Evolutionary conservation across 2,797 vertebrate genomes (phyloP).

Genomic region (Tauraco hartlaubi): DNA sequence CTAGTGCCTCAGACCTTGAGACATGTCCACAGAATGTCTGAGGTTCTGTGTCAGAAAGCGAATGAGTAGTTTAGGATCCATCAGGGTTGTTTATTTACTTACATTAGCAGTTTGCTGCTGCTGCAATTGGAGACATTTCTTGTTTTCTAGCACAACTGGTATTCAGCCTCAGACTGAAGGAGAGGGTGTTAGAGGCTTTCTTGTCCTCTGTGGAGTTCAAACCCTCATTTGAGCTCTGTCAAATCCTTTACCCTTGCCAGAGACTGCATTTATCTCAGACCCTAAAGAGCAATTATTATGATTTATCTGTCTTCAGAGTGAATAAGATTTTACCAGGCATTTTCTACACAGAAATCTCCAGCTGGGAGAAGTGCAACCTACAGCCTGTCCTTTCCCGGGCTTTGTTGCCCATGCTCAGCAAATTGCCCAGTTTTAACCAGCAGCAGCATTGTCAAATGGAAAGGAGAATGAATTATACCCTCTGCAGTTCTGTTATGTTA

Average conservation of each 20-base stretch:
- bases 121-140: background rate
- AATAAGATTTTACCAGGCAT: slow-evolving; percentile 41
- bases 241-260: slow-evolving; percentile 49
- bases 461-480: background rate
- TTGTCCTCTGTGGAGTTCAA: slow-evolving; percentile 12
- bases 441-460: background rate
- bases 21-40: background rate
- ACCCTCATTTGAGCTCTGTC: background rate
- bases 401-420: background rate
- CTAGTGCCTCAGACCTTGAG: background rate
- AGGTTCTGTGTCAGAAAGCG: background rate
- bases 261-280: slow-evolving; percentile 43
- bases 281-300: slow-evolving; percentile 30
- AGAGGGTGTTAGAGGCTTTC: slow-evolving; percentile 13
- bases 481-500: background rate
- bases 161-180: background rate
- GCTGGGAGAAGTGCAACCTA: background rate
- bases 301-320: slow-evolving; percentile 36
- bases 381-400: background rate
- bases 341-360: slow-evolving; percentile 39
- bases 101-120: background rate
- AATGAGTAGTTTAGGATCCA: background rate
- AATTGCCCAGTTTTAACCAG: background rate
- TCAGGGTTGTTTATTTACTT: background rate
- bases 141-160: background rate